Evolutionary conservation across 2,888 invertebrate species (phyloP), one percentile per base, ranked within the genome.

Genomic region (Eurytoma adleriae): DNA sequence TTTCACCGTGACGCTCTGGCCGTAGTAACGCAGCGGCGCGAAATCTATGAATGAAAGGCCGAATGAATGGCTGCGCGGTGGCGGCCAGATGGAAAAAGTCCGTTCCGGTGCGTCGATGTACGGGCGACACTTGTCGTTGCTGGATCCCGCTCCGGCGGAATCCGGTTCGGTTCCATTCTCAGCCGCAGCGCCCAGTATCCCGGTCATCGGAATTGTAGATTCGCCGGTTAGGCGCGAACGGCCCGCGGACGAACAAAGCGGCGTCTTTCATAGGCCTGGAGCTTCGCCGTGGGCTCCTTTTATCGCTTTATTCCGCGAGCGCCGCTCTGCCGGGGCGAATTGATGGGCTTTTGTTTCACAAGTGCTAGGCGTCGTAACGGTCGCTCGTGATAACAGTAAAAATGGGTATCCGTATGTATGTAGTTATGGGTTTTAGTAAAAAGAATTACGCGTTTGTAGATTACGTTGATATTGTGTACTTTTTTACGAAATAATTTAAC

Each of bases 121-220:
- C 64, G 16, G 50, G 48, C 57, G 27, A 50, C 67, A 61, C 50
- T n/a, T 40, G 18, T 67, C 27, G 67, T 27, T 24, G 24, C 24
- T 24, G 24, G 24, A 24, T 24, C 24, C 24, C n/a, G 16, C 56
- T 40, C 27, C 40, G 10, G 5, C 18, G 61, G 61, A 72, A 78
- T 78, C 78, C 72, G 59, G 72, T 72, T 78, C 71, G 57, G 54
- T 72, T 78, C 14, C 68, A 18, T 66, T 52, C 64, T 48, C 64
- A 18, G 62, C n/a, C 10, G 12, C 12, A 18, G 24, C 18, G 24
- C 14, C n/a, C 62, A 64, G 40, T 73, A 74, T 69, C 56, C 68
- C 62, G 57, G 18, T 67, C 73, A 77, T 80, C 64, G 72, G 77
- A 77, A 80, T 80, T 80, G 76, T 52, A 80, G 72, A 80, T 80